Conservation (phyloP, 2,113 vertebrate species). For the Campylomormyrus tamandua region DNA sequence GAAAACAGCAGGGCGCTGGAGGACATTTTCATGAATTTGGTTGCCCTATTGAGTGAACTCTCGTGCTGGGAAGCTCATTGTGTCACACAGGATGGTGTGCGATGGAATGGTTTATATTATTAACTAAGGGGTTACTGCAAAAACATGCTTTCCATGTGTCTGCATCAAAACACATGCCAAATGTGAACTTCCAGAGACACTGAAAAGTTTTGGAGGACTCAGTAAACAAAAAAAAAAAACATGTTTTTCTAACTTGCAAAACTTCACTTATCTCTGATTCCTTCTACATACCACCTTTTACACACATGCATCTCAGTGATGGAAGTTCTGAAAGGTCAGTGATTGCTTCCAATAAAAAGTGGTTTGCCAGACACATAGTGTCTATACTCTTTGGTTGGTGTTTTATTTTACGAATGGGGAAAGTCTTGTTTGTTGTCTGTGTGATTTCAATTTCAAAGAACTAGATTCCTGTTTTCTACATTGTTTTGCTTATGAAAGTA, state of each 20-base stretch:
- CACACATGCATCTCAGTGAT: not conserved
- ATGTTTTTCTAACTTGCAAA: not conserved
- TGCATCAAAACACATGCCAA: not conserved
- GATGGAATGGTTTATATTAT: not conserved
- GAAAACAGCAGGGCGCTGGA: not conserved
- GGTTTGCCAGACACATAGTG: not conserved
- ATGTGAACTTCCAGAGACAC: not conserved
- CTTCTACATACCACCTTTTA: not conserved
- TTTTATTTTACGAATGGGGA: not conserved
- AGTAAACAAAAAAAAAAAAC: not conserved
- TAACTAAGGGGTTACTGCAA: not conserved
- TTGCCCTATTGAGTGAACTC: not conserved
- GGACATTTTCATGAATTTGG: slow-evolving; percentile 8
- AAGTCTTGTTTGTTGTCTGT: not conserved
- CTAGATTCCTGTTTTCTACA: not conserved
- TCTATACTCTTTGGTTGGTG: not conserved
- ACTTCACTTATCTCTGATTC: not conserved
- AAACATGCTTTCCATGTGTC: not conserved
- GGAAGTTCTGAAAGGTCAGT: not conserved
- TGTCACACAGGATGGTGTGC: not conserved
- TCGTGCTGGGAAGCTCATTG: not conserved
- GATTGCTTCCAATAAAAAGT: not conserved
- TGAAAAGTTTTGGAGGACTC: not conserved
- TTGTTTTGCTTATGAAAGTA: not conserved
- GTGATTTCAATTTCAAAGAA: not conserved